Evolutionary conservation across 2,888 invertebrate species (phyloP), one percentile per base, ranked within the genome.

Genomic region (Dicyrtoma fusca): DNA sequence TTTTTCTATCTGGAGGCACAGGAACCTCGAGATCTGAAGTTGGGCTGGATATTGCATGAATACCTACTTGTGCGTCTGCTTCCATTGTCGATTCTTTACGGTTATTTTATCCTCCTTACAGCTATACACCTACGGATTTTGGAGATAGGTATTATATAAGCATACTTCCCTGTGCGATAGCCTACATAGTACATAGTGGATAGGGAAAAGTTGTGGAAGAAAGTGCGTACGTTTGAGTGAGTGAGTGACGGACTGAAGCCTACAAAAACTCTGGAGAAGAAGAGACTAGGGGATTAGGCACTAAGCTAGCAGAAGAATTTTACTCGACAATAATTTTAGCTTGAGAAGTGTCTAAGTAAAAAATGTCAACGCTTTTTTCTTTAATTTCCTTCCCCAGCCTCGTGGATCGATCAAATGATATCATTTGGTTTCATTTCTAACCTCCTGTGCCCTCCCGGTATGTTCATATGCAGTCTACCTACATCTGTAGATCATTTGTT

Each of bases 221-320:
- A 45, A 65, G 53, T 65, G 59, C 57, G 66, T 68, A 44, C 51
- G 65, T 21, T 44, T 64, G 25, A 57, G 68, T 51, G 21, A 44
- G 61, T 45, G 53, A 55, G 59, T 59, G 66, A 63, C 23, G 47
- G 49, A 55, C 42, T 47, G 62, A 66, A 74, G 71, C 66, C 66
- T 25, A 66, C 57, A 74, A 70, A 73, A 74, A 65, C 44, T 25
- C 75, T 69, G 73, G 51, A 76, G 77, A 74, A 74, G 75, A 76
- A 73, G 49, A 51, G 61, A 62, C 69, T 49, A 21, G 53, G 57
- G 51, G 61, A 61, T 62, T 70, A 64, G 61, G 72, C 72, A 51
- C 71, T 76, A 77, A 77, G 77, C 77, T 68, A 76, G 75, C 73
- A 72, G 75, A 78, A 78, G 77, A 78, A 78, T 78, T 77, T 77